Evolutionary conservation across 1,140 invertebrate species (phyloP).

Genomic region (Tribolium madens): DNA sequence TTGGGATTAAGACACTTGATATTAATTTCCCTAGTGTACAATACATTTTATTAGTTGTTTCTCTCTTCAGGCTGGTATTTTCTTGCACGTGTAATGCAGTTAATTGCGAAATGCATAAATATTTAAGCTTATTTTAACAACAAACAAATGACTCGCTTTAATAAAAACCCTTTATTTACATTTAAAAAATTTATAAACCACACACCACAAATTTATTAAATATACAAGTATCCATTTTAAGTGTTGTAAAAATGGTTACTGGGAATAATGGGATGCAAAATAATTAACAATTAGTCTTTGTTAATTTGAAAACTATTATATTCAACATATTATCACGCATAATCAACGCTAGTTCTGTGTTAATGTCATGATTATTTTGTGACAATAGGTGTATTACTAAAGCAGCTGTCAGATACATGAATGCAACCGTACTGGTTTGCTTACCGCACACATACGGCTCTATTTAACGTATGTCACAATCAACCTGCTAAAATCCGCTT

Average conservation of each 20-base stretch:
- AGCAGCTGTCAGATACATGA: conserved; percentile 59
- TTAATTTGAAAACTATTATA: conserved; percentile 53
- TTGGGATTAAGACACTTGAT: conserved; percentile 65
- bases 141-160: conserved; percentile 3
- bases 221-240: not conserved
- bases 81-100: conserved; percentile 61
- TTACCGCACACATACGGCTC: conserved; percentile 52
- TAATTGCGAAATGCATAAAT: conserved; percentile 63
- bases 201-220: conserved; percentile 2
- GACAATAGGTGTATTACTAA: conserved; percentile 58
- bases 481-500: conserved; percentile 46
- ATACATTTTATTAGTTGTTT: conserved; percentile 65
- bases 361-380: conserved; percentile 56
- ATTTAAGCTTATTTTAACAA: conserved; percentile 52
- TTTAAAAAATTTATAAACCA: not conserved
- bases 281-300: conserved; percentile 52
- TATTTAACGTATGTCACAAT: conserved; percentile 53
- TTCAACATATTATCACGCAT: conserved; percentile 51
- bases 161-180: conserved; percentile 19
- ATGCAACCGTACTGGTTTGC: conserved; percentile 55
- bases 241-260: conserved; percentile 27
- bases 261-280: conserved; percentile 28
- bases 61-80: conserved; percentile 57
- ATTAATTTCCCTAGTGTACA: conserved; percentile 65
- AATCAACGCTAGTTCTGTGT: conserved; percentile 51